Conservation (phyloP, 2,797 vertebrate genomes). For the Parauchenoglanis ngamensis region DNA sequence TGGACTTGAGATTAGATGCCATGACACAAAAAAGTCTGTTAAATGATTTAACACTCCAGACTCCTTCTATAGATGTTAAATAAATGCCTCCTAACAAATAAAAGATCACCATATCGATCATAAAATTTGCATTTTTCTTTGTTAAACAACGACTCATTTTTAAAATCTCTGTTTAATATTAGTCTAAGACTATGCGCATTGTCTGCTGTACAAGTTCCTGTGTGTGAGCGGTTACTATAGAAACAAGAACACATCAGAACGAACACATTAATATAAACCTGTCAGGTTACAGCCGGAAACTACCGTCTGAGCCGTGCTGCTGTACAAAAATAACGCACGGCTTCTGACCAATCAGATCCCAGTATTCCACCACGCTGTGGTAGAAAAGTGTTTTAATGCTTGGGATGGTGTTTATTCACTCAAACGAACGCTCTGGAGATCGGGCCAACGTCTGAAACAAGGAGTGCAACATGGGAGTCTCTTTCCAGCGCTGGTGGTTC, state of each 20-base stretch:
- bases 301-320: background rate
- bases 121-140: too few species aligned
- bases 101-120: too few species aligned
- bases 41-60: background rate
- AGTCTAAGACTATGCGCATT: background rate
- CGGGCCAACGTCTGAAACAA: too few species aligned
- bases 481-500: constrained; percentile 56
- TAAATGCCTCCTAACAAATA: background rate
- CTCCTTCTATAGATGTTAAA: background rate
- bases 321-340: background rate
- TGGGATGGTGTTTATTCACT: background rate
- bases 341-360: background rate
- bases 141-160: background rate
- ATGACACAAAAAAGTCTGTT: background rate
- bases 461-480: background rate
- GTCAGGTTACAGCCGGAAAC: background rate
- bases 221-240: background rate
- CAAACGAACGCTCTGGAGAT: background rate
- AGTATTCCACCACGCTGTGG: background rate
- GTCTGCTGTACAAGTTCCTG: background rate
- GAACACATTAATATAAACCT: background rate
- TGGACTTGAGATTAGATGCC: background rate
- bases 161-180: background rate
- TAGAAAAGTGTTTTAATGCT: background rate
- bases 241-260: background rate